These are phyloP conservation scores for Psittacula cyanocephala DNA, from an alignment of 2,113 vertebrate genomes.

Conservation along the genomic window DNA sequence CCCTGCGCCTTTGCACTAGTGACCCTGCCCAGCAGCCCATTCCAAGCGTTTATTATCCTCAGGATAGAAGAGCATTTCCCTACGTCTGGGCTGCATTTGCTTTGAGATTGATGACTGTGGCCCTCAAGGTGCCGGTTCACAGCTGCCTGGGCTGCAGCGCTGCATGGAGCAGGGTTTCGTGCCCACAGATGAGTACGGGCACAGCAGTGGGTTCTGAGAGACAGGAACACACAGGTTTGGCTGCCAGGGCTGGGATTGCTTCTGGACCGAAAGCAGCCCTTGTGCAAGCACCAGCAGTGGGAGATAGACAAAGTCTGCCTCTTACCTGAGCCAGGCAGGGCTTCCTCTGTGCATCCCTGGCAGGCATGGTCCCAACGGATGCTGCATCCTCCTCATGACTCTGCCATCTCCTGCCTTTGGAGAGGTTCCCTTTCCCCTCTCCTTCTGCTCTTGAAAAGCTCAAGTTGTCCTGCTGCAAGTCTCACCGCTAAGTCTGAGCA, in stretches of 20 bases:
- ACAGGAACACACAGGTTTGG: neutral
- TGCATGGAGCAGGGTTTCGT: fast-evolving
- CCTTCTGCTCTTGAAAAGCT: neutral
- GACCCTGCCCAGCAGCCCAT: neutral
- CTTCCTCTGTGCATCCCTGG: fast-evolving
- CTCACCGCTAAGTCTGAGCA: neutral
- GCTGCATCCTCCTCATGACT: fast-evolving
- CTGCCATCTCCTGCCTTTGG: neutral
- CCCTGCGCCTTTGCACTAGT: neutral
- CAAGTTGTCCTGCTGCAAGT: neutral
- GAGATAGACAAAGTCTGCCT: neutral
- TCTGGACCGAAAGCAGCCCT: neutral
- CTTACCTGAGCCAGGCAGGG: neutral
- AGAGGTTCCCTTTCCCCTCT: neutral
- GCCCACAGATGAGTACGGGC: fast-evolving
- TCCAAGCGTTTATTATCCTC: neutral
- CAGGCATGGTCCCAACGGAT: fast-evolving
- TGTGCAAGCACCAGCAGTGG: fast-evolving
- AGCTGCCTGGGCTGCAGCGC: neutral
- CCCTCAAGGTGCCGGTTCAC: neutral
- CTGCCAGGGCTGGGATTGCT: neutral
- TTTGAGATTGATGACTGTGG: neutral
- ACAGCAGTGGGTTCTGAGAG: neutral
- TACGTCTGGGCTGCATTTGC: neutral
- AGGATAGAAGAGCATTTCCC: neutral